phyloP scores from a whole-genome alignment of 2,797 vertebrate genomes.

The Malurus splendens region DNA sequence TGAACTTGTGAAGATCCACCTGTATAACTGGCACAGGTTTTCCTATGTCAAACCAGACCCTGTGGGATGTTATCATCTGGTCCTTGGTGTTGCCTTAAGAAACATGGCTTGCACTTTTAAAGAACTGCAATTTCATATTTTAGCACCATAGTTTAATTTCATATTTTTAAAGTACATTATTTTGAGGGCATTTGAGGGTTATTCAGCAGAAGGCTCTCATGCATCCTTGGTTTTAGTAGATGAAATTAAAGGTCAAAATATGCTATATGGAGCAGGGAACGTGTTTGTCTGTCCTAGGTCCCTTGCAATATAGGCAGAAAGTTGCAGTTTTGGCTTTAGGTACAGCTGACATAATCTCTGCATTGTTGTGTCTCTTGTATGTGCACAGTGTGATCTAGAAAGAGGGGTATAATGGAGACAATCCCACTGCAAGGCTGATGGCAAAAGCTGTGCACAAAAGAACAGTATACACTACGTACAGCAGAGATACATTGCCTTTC shows the following conservation, averaged over 20 bases:
- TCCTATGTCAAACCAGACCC: background rate
- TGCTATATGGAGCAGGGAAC: background rate
- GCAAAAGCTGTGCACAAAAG: conserved; percentile 45
- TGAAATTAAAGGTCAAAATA: background rate
- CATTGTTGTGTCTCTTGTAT: conserved; percentile 51
- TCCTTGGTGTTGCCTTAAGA: background rate
- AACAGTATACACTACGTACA: background rate
- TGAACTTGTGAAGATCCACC: background rate
- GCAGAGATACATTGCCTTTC: background rate
- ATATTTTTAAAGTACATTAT: background rate
- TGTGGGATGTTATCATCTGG: background rate
- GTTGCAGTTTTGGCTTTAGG: conserved; percentile 38
- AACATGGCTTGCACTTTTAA: background rate
- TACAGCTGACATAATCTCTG: conserved; percentile 43
- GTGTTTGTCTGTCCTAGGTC: background rate
- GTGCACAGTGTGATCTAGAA: conserved; percentile 44
- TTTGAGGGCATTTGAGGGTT: background rate
- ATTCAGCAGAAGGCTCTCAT: background rate
- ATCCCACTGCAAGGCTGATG: conserved; percentile 36
- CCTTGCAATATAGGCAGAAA: conserved; percentile 36
- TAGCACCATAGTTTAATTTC: background rate
- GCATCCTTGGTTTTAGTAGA: background rate
- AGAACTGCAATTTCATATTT: background rate
- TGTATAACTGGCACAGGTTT: background rate
- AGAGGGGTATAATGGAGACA: conserved; percentile 37